Base-by-base conservation (phyloP, 2,113 vertebrate genomes). In the Lagenorhynchus albirostris region DNA sequence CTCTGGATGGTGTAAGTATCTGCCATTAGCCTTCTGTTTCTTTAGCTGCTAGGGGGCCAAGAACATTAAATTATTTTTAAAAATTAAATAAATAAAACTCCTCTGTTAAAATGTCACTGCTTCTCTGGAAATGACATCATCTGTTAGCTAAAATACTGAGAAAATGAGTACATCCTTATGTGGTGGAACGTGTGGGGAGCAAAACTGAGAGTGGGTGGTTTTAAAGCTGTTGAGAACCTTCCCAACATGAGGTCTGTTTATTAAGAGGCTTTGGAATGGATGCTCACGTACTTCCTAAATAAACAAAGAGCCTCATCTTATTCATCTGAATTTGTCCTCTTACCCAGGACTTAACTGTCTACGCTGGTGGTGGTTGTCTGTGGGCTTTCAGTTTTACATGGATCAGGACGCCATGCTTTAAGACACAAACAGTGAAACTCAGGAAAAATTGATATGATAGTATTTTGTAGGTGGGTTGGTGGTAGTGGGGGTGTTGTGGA, bases 61-160 rank as follows among this genome's bases (percentile, higher is more conserved):
- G 41, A 96, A 88, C 36, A 92, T 71, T 77, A 85, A 82, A 89
- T 85, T 68, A 74, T 58, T 96, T 90, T 77, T 20, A 13, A 74
- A 82, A 92, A 85, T 68, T 65, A 36, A 80, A 71, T 81, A 50
- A 84, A n/a, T 87, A 88, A 58, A 68, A n/a, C 2, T 0, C 3
- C 31, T 89, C 18, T 68, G 18, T 83, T 98, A 33, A 95, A 94
- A 84, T 94, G 38, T 76, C 44, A 50, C 33, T 81, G n/a, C n/a
- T 92, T 92, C 36, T 90, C 36, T 96, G 31, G 13, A 97, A 98
- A 84, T 97, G 89, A 63, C 36, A 83, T 94, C 21, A 95, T 96
- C 44, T 92, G 10, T 71, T 97, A 89, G 26, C 18, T 90, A 50
- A 92, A 96, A 73, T 84, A 80, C 31, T 70, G n/a, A 95, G 53